Percentiles rank a stretch among this genome's conserved stretches.
Evolutionary conservation across 2,113 vertebrate genomes (phyloP).

Genomic region (Petrocephalus zakoni): DNA sequence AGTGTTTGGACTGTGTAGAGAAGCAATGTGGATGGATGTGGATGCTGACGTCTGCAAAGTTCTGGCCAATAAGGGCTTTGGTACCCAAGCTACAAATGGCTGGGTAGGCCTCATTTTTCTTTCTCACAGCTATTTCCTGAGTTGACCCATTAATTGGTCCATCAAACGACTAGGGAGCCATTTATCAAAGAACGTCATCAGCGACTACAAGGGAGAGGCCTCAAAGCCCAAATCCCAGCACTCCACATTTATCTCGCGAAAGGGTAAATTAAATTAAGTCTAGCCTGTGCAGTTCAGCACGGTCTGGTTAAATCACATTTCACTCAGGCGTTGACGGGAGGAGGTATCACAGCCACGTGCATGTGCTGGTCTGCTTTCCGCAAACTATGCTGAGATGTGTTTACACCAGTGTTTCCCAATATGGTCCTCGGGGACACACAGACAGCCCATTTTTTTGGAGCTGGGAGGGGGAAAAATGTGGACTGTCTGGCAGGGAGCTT

Average conservation of each 20-base stretch:
- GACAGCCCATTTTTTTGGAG: not conserved
- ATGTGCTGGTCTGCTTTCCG: not conserved
- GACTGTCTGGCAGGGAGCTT: not conserved
- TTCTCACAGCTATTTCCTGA: not conserved
- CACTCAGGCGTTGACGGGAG: not conserved
- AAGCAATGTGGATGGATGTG: slow-evolving; percentile 13
- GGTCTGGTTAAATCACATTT: not conserved
- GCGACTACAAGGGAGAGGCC: not conserved
- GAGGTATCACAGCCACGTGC: not conserved
- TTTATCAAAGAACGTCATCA: slow-evolving; percentile 2
- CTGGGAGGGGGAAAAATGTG: not conserved
- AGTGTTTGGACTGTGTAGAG: slow-evolving; percentile 5
- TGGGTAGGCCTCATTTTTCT: not conserved
- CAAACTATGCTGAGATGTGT: not conserved
- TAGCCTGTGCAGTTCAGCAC: not conserved
- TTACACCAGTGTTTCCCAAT: not conserved
- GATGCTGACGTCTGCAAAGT: slow-evolving; percentile 21
- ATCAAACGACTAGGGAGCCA: not conserved
- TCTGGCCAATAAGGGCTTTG: not conserved
- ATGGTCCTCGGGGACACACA: too few species aligned
- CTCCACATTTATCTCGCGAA: not conserved
- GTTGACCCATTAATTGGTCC: not conserved
- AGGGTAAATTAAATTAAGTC: slow-evolving; percentile 13
- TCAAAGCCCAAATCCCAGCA: not conserved
- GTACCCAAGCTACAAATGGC: not conserved